Base-by-base conservation (phyloP, 2,797 vertebrate genomes). In the Enoplosus armatus region DNA sequence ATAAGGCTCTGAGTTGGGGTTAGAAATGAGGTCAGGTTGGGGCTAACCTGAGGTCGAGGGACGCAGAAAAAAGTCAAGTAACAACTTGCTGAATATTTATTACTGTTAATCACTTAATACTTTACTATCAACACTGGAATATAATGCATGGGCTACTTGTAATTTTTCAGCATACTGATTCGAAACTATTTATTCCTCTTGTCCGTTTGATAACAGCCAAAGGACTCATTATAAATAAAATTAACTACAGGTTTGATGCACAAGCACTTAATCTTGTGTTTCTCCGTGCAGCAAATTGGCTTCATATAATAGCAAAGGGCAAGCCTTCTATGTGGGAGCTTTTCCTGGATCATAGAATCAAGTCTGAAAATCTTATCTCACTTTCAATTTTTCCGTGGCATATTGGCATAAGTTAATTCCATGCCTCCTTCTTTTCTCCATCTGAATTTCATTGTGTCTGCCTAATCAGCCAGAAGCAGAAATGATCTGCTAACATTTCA, bases 401-500 rank as follows among this genome's bases (percentile, higher is more conserved):
- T 85, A 86, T 88, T 82, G 89, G 76, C 68, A 4, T 61, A 78
- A 84, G 83, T 91, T 91, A 85, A 89, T 90, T 93, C 89, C 82
- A 75, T 60, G 80, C 82, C 84, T 85, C 62, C 72, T 89, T 79
- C 82, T 88, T 81, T 85, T 90, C 84, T 85, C 83, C 87, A 74
- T 90, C 82, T 90, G 87, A 92, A 93, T 94, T 91, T 84, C 89
- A 90, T 92, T 92, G 89, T 93, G 86, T 93, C 90, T 79, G 85
- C 87, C 87, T 93, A 90, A 93, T 93, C 92, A 93, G 88, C 87
- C 87, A 85, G 89, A 82, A 88, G 92, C 91, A 90, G 87, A 90
- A 94, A 93, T 90, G 85, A 94, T 91, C 90, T 93, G 92, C 92
- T 89, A 94, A 93, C 93, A 92, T 94, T 95, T 93, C 87, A 92